Evolutionary conservation across 1,140 invertebrate species (phyloP), one percentile per base, ranked within the genome.

Genomic region (Meloidogyne exigua): DNA sequence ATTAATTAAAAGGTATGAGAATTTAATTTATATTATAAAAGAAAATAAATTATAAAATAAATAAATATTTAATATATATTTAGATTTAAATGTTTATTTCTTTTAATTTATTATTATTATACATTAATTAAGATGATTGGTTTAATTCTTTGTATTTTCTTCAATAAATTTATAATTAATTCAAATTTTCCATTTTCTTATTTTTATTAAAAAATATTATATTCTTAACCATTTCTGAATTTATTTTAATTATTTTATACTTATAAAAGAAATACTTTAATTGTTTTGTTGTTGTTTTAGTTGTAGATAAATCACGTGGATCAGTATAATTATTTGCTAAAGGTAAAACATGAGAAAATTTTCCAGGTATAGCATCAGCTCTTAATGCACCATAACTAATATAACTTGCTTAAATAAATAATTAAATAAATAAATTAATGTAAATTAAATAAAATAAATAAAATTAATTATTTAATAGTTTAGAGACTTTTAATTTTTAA

Each of bases 241-340:
- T n/a, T 57, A 7, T 57, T 57, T 7, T 57, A 0, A 7, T n/a
- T n/a, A n/a, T 57, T 57, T 57, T 57, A 9, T 0, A 9, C 9
- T 18, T n/a, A n/a, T n/a, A n/a, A n/a, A n/a, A n/a, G 13, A n/a
- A 9, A 21, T 57, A n/a, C 13, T 9, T 4, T 15, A 1, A 4
- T 57, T 57, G 18, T n/a, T 57, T n/a, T 57, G 9, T n/a, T 9
- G 18, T 39, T 39, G 36, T n/a, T n/a, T 18, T 57, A n/a, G 49
- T 57, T 57, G 13, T 49, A 0, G 49, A 9, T 57, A 57, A 57
- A n/a, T 57, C 49, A n/a, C 49, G 49, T n/a, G 49, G 49, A 21
- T 57, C 49, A n/a, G 49, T 57, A n/a, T 57, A 57, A 57, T 57
- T 57, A 57, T 57, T 57, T 57, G 49, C 49, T 57, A 57, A 7